A percentile compares a stretch with the other conserved stretches of the same genome.
Evolutionary conservation across 2,113 vertebrate species (phyloP).

Genomic region (Zeus faber): DNA sequence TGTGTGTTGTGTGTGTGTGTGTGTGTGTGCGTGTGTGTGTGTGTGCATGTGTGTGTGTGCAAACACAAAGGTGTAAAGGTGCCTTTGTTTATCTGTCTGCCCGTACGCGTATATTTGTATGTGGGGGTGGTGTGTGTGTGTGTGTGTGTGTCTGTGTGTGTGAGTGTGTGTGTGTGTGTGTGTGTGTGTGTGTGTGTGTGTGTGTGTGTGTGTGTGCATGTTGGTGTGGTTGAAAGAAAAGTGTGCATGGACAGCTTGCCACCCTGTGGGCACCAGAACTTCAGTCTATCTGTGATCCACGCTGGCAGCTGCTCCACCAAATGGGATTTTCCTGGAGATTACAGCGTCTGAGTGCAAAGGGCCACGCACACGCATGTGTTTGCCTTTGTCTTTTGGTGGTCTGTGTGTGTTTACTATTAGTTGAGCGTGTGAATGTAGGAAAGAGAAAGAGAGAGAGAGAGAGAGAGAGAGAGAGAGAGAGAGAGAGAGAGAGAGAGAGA

Average conservation of each 20-base stretch:
- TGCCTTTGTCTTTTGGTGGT: constrained; percentile 59
- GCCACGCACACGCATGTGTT: constrained; percentile 56
- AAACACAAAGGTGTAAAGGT: too few relatives aligned
- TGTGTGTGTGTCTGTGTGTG: constrained; percentile 12
- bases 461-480: constrained; percentile 4
- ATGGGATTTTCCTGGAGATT: constrained; percentile 79
- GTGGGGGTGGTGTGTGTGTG: constrained; percentile 8
- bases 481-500: not conserved
- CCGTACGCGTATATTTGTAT: not conserved
- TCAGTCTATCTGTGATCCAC: constrained; percentile 65
- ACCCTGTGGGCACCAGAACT: constrained; percentile 68
- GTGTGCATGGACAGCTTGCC: constrained; percentile 75
- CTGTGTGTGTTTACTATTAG: constrained; percentile 44
- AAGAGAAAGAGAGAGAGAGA: constrained; percentile 4
- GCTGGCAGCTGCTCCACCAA: constrained; percentile 77
- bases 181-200: constrained; percentile 14
- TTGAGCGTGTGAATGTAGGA: constrained; percentile 2
- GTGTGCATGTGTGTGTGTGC: constrained; percentile 3
- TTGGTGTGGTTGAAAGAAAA: constrained; percentile 31
- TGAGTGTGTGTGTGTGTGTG: constrained; percentile 23
- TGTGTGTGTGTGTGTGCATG: constrained; percentile 4
- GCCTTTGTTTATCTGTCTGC: not conserved
- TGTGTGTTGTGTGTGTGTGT: not conserved
- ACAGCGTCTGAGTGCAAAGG: constrained; percentile 65
- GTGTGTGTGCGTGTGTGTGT: not conserved